Evolutionary conservation across 2,888 invertebrate genomes (phyloP).

Genomic region (Macrosoma leucophasiata): DNA sequence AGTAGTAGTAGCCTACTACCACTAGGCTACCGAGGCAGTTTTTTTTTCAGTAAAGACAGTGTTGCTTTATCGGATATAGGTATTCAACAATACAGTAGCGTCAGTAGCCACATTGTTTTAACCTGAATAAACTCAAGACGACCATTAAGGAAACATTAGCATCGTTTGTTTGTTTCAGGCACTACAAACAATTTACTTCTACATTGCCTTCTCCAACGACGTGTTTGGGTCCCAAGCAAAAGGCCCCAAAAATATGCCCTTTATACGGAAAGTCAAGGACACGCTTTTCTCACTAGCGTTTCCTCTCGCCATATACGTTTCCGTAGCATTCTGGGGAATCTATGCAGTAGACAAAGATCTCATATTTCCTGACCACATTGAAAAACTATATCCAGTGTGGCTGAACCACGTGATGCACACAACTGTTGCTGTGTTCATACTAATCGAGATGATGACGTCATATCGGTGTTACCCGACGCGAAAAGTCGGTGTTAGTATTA

Average conservation of each 20-base stretch:
- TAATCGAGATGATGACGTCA: slow-evolving; percentile 82
- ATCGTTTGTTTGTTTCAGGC: slow-evolving; percentile 65
- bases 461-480: slow-evolving; percentile 83
- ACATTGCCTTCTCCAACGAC: slow-evolving; percentile 83
- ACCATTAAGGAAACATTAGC: too few relatives aligned
- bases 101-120: too few relatives aligned
- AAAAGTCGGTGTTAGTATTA: slow-evolving; percentile 73
- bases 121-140: too few relatives aligned
- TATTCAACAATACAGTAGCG: too few relatives aligned
- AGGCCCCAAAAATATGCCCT: slow-evolving; percentile 72
- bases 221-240: slow-evolving; percentile 81
- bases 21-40: too few relatives aligned
- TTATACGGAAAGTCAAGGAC: slow-evolving; percentile 81
- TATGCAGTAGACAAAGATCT: slow-evolving; percentile 89
- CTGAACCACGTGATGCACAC: slow-evolving; percentile 93
- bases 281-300: slow-evolving; percentile 81
- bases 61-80: too few relatives aligned
- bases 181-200: slow-evolving; percentile 84
- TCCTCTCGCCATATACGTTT: slow-evolving; percentile 86
- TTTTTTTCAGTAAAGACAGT: too few relatives aligned
- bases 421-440: slow-evolving; percentile 83
- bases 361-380: slow-evolving; percentile 86
- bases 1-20: too few relatives aligned
- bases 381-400: slow-evolving; percentile 85
- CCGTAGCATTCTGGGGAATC: slow-evolving; percentile 89